Percentiles rank a stretch among this genome's conserved stretches.
Evolutionary conservation across 2,797 vertebrate genomes (phyloP).

Genomic region (Podarcis lilfordi): DNA sequence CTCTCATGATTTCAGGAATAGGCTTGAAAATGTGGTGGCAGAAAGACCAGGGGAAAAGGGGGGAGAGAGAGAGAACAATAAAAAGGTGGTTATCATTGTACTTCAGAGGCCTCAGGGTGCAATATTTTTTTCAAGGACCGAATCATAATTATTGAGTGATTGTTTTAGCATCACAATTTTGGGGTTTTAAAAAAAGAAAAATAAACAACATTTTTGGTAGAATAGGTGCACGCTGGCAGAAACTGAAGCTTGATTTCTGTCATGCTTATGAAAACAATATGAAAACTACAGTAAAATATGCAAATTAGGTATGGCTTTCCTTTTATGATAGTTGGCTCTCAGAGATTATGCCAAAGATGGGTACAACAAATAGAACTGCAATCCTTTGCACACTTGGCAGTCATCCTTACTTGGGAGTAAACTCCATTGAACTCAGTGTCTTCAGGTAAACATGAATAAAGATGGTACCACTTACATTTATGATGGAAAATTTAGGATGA

Average conservation of each 20-base stretch:
- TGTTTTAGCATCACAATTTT: not conserved
- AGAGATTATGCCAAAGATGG: not conserved
- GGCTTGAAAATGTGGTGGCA: not conserved
- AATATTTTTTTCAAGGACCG: not conserved
- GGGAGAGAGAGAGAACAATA: not conserved
- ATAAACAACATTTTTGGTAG: not conserved
- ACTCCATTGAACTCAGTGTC: not conserved
- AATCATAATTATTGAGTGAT: not conserved
- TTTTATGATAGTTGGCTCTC: conserved; percentile 14
- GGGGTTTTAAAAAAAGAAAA: too few relatives aligned
- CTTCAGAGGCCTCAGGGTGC: not conserved
- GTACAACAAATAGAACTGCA: not conserved
- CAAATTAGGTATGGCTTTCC: not conserved
- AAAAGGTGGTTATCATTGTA: not conserved
- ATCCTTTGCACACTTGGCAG: not conserved
- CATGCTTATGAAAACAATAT: not conserved
- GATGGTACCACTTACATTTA: not conserved
- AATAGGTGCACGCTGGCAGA: not conserved
- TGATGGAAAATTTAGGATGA: not conserved
- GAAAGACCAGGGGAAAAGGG: too few relatives aligned
- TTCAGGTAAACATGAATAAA: not conserved
- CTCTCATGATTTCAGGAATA: not conserved
- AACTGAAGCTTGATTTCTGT: not conserved
- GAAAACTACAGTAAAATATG: not conserved
- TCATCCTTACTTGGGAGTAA: not conserved